Conservation (phyloP, 2,888 invertebrate genomes). For the Phaedon cochleariae region DNA sequence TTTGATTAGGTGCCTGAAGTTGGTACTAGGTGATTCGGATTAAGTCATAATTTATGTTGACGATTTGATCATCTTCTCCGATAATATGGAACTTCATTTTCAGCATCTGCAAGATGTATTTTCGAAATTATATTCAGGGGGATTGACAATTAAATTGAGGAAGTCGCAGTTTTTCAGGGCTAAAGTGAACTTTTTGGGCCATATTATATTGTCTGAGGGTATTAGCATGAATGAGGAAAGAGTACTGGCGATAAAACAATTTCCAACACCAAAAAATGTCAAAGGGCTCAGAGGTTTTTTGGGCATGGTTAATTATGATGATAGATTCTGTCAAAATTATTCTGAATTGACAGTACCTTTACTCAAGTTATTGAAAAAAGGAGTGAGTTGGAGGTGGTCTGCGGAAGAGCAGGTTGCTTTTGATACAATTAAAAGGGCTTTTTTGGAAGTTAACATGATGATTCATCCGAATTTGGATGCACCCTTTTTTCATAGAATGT, state of each 20-base stretch:
- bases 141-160: not conserved
- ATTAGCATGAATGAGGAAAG: too few relatives aligned
- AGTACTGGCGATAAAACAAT: too few relatives aligned
- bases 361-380: conserved; percentile 24
- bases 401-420: not conserved
- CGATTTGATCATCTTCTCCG: conserved; percentile 1
- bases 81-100: not conserved
- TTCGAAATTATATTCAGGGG: not conserved
- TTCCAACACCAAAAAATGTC: too few relatives aligned
- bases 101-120: not conserved
- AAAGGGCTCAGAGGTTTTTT: too few relatives aligned
- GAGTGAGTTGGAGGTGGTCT: conserved; percentile 22
- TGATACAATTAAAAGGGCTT: conserved; percentile 17
- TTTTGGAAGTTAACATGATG: conserved; percentile 14
- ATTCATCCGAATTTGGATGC: conserved; percentile 25
- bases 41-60: not conserved
- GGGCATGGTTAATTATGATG: too few relatives aligned
- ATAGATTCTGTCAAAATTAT: too few relatives aligned
- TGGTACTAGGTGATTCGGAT: not conserved
- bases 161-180: too few relatives aligned
- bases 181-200: too few relatives aligned
- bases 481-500: conserved; percentile 12
- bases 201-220: too few relatives aligned
- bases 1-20: not conserved
- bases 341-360: too few relatives aligned